Evolutionary conservation across 2,888 invertebrate species (phyloP).

Genomic region (Ormyrus labotus): DNA sequence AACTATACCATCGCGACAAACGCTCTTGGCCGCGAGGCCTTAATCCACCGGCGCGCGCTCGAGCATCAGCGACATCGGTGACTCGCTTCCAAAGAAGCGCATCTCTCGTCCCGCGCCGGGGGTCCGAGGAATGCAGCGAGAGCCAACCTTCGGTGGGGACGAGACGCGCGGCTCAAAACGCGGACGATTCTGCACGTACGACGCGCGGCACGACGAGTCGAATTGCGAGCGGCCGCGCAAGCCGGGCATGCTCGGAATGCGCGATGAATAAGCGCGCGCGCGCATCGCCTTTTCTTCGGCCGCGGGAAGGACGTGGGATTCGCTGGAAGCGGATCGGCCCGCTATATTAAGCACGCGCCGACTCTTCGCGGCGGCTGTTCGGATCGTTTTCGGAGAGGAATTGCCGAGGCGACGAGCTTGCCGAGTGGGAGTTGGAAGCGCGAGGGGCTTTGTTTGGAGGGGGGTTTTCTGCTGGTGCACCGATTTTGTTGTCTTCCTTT

Average conservation of each 20-base stretch:
- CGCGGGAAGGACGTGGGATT: conserved; percentile 17
- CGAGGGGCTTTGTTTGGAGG: too few relatives aligned
- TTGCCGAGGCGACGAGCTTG: too few relatives aligned
- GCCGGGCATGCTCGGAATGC: conserved; percentile 14
- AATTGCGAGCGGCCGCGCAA: neutral
- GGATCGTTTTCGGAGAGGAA: too few relatives aligned
- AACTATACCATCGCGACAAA: too few relatives aligned
- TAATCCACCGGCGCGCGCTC: too few relatives aligned
- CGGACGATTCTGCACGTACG: conserved; percentile 15
- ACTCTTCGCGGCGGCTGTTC: neutral
- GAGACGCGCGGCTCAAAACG: neutral
- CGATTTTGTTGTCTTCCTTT: too few relatives aligned
- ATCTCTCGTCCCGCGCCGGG: too few relatives aligned
- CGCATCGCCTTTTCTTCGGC: neutral
- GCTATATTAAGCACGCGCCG: conserved; percentile 6
- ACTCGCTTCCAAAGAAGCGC: too few relatives aligned
- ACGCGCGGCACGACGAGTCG: neutral
- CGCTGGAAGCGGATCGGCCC: conserved; percentile 1
- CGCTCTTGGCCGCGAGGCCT: too few relatives aligned
- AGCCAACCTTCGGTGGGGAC: neutral
- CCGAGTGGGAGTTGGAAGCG: too few relatives aligned
- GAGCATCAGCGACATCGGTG: too few relatives aligned
- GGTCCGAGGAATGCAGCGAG: neutral
- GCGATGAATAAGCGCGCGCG: conserved; percentile 4
- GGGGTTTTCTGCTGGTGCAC: too few relatives aligned